Conservation (phyloP, 2,888 invertebrate genomes). For the Aethes cnicana region DNA sequence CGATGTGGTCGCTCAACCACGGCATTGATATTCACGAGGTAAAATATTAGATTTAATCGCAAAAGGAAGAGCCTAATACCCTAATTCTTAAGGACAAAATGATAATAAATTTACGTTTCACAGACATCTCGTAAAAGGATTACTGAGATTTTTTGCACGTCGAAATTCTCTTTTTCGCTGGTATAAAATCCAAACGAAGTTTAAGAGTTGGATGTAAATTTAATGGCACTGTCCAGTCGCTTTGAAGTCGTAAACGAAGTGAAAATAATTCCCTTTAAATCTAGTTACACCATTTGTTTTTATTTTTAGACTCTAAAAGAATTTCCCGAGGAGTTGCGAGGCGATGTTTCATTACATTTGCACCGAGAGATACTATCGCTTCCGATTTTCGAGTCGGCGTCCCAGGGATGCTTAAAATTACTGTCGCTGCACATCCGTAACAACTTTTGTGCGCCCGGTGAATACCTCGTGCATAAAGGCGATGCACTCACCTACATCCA, state of each 20-base stretch:
- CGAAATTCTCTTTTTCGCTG: slow-evolving; percentile 16
- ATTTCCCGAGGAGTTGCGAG: slow-evolving; percentile 97
- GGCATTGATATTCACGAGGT: slow-evolving; percentile 98
- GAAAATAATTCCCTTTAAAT: slow-evolving; percentile 28
- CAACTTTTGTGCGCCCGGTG: slow-evolving; percentile 98
- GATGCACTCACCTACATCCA: slow-evolving; percentile 97
- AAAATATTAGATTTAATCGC: slow-evolving; percentile 38
- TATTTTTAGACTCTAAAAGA: slow-evolving; percentile 92
- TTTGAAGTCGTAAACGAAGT: slow-evolving; percentile 34
- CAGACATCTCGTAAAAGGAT: slow-evolving; percentile 27
- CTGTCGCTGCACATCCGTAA: slow-evolving; percentile 95
- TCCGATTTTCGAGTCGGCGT: slow-evolving; percentile 96
- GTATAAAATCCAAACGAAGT: slow-evolving; percentile 22
- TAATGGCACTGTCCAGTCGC: slow-evolving; percentile 33
- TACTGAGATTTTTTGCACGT: slow-evolving; percentile 15
- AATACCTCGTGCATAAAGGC: slow-evolving; percentile 96
- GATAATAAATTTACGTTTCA: slow-evolving; percentile 19
- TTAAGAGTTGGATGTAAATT: slow-evolving; percentile 34
- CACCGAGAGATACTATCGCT: slow-evolving; percentile 96
- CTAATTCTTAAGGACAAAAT: slow-evolving; percentile 22
- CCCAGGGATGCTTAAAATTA: slow-evolving; percentile 96
- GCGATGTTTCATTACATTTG: slow-evolving; percentile 97
- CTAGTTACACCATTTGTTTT: slow-evolving; percentile 28
- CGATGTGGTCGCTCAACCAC: slow-evolving; percentile 98
- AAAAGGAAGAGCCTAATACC: background rate